Evolutionary conservation across 2,797 vertebrate species (phyloP).

Genomic region (Cynodonichthys magdalenae): DNA sequence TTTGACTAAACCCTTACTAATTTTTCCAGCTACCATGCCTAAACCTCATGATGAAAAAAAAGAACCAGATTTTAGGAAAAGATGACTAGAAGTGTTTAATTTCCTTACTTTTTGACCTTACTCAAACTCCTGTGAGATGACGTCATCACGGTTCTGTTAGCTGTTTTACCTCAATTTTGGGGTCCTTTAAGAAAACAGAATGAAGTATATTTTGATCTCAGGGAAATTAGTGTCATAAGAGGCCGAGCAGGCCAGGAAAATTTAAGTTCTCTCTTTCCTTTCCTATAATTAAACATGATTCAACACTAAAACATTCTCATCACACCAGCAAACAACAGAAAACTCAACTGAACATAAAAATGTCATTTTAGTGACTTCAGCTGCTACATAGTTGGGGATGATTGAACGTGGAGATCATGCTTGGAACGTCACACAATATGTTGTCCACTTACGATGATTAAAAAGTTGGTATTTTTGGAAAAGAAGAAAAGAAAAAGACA

Average conservation of each 20-base stretch:
- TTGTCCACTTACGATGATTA: no score
- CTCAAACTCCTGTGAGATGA: not conserved
- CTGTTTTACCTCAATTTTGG: not conserved
- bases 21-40: not conserved
- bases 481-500: no score
- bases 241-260: constrained; percentile 24
- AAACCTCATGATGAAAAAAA: not conserved
- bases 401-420: no score
- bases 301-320: constrained; percentile 11
- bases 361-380: constrained; percentile 2
- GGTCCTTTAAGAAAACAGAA: constrained; percentile 14
- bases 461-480: no score
- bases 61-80: no score
- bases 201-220: constrained; percentile 1
- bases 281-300: constrained; percentile 43
- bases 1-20: not conserved
- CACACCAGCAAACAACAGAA: constrained; percentile 15
- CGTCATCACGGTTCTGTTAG: not conserved
- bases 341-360: not conserved
- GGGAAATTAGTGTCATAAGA: constrained; percentile 23
- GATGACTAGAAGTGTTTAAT: no score
- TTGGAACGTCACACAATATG: no score
- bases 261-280: constrained; percentile 5
- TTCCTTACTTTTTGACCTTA: not conserved
- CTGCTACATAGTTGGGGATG: not conserved